phyloP scores from a whole-genome alignment of 1,140 invertebrate species.

The Drosophila gunungcola region DNA sequence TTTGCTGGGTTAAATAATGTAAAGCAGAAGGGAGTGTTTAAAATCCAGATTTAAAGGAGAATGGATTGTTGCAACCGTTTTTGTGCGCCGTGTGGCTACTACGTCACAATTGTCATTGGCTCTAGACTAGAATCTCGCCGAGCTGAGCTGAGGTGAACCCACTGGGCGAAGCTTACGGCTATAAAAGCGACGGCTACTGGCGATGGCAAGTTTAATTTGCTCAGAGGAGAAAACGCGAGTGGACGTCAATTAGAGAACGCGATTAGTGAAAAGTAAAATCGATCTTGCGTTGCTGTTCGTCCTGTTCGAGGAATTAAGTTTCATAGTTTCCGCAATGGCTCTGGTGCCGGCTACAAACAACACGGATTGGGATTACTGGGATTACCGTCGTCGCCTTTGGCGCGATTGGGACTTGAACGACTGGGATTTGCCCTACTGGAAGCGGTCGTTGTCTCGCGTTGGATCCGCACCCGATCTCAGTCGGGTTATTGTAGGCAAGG shows the following conservation, averaged over 20 bases:
- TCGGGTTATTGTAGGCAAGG: constrained; percentile 85
- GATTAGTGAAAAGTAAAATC: constrained; percentile 44
- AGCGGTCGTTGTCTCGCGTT: constrained; percentile 71
- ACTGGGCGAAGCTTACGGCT: constrained; percentile 41
- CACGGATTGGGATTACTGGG: constrained; percentile 83
- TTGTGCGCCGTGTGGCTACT: constrained; percentile 10
- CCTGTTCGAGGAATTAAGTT: constrained; percentile 29
- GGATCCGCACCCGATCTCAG: constrained; percentile 80
- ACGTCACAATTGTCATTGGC: constrained; percentile 71
- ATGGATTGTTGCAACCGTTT: neutral
- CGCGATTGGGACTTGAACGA: constrained; percentile 80
- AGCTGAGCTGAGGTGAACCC: constrained; percentile 24
- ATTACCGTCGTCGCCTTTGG: constrained; percentile 80
- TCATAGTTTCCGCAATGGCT: constrained; percentile 53
- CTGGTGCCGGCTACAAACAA: constrained; percentile 73
- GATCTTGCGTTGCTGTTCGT: constrained; percentile 56
- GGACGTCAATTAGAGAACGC: constrained; percentile 70
- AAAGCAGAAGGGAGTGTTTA: too few species aligned
- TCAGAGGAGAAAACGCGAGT: constrained; percentile 78
- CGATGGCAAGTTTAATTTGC: constrained; percentile 76
- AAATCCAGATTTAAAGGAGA: too few species aligned
- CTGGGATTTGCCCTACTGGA: constrained; percentile 81
- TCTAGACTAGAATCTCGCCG: constrained; percentile 49
- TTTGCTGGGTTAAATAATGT: too few species aligned
- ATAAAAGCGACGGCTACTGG: constrained; percentile 70